A percentile compares a stretch with the other conserved stretches of the same genome.
Conservation (phyloP, 2,113 vertebrate species). For the Oplegnathus fasciatus region DNA sequence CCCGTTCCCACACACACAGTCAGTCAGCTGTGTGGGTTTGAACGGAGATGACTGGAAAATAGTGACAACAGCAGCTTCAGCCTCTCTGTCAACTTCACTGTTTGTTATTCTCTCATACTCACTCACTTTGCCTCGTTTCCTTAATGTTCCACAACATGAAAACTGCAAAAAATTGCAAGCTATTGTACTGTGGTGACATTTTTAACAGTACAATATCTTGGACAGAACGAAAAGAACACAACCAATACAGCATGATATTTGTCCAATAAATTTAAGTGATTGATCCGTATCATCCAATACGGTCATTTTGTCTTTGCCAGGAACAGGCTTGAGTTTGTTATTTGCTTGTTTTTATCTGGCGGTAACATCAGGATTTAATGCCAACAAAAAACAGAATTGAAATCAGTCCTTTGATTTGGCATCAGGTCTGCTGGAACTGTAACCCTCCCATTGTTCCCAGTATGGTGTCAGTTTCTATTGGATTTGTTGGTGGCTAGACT, state of each 20-base stretch:
- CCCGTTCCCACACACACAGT: conserved; percentile 44
- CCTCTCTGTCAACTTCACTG: not conserved
- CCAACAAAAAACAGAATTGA: not conserved
- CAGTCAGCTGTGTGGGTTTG: conserved; percentile 51
- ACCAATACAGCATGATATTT: too few species aligned
- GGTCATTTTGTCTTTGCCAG: not conserved
- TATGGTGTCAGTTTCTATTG: not conserved
- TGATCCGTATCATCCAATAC: not conserved
- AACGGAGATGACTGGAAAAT: conserved; percentile 48
- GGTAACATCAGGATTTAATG: not conserved
- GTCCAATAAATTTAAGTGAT: not conserved
- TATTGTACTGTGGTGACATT: not conserved
- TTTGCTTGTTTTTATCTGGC: not conserved
- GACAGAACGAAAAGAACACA: not conserved
- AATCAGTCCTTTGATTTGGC: not conserved
- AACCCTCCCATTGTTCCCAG: not conserved
- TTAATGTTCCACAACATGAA: not conserved
- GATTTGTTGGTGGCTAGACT: not conserved
- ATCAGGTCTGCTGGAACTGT: not conserved
- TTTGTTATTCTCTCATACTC: not conserved
- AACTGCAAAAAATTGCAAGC: not conserved
- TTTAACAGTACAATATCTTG: not conserved
- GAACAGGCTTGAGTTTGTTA: not conserved
- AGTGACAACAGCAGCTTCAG: conserved; percentile 34
- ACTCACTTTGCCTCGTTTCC: too few species aligned